These are phyloP conservation scores for Campoletis sonorensis DNA, from an alignment of 1,140 invertebrate genomes.

Conservation along the genomic window DNA sequence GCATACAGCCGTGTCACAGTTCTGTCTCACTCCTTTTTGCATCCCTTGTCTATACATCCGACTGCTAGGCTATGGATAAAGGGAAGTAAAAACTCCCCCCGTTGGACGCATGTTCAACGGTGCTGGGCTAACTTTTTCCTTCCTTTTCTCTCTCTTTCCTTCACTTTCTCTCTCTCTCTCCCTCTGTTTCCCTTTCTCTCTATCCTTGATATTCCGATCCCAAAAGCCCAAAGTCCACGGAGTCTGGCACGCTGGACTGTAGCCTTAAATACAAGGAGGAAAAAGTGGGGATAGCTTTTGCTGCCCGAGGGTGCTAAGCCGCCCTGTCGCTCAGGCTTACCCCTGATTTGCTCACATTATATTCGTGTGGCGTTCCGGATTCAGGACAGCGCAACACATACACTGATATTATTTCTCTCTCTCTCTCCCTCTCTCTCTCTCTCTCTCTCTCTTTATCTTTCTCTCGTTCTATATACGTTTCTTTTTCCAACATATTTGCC, in stretches of 20 bases:
- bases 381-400: conserved; percentile 10
- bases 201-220: conserved; percentile 7
- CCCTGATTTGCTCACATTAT: conserved; percentile 66
- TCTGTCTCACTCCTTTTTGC: conserved; percentile 6
- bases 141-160: neutral
- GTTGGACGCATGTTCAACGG: conserved; percentile 59
- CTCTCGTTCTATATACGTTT: too few species aligned
- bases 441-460: too few species aligned
- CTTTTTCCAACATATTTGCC: conserved; percentile 21
- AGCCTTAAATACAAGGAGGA: conserved; percentile 3
- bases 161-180: conserved; percentile 7
- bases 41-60: conserved; percentile 15
- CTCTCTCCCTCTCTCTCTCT: neutral
- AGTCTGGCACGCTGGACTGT: conserved; percentile 13
- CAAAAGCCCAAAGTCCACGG: conserved; percentile 19
- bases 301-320: conserved; percentile 63
- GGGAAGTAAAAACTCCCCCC: neutral
- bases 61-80: conserved; percentile 12
- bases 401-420: neutral
- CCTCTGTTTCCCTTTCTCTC: neutral
- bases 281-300: conserved; percentile 35
- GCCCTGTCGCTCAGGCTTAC: conserved; percentile 63
- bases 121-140: conserved; percentile 47
- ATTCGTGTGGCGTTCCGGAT: conserved; percentile 52
- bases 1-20: neutral